Evolutionary conservation across 1,140 invertebrate species (phyloP).

Genomic region (Coptotermes formosanus): DNA sequence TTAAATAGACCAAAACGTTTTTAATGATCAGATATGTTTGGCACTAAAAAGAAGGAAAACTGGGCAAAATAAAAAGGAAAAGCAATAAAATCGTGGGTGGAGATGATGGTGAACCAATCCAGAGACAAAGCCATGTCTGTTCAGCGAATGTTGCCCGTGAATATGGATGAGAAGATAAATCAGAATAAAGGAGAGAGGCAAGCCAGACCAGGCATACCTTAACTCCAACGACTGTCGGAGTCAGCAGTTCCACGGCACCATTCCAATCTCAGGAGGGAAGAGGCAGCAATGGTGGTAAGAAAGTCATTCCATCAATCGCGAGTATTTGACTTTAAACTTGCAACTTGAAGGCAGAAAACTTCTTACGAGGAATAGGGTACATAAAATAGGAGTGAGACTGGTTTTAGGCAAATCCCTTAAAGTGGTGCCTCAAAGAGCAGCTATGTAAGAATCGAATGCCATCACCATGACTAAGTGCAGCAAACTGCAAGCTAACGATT

Average conservation of each 20-base stretch:
- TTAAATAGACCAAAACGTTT: conserved; percentile 12
- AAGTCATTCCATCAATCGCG: conserved; percentile 8
- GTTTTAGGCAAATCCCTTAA: background rate
- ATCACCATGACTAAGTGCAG: background rate
- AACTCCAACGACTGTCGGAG: background rate
- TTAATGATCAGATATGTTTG: background rate
- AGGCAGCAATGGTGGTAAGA: background rate
- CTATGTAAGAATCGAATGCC: background rate
- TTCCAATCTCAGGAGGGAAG: background rate
- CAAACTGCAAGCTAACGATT: background rate
- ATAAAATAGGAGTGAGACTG: background rate
- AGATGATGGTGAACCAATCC: background rate
- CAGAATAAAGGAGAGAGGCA: background rate
- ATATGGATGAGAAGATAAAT: conserved; percentile 19
- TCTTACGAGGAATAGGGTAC: background rate
- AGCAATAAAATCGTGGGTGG: background rate
- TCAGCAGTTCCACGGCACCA: background rate
- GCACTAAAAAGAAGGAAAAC: background rate
- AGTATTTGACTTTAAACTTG: conserved; percentile 7
- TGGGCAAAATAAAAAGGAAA: background rate
- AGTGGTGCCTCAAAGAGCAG: background rate
- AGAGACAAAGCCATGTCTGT: conserved; percentile 9
- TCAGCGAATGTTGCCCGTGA: background rate
- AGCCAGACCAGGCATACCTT: background rate
- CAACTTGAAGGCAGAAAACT: conserved; percentile 6